Conservation (phyloP, 2,888 invertebrate genomes). For the Pollenia amentaria region DNA sequence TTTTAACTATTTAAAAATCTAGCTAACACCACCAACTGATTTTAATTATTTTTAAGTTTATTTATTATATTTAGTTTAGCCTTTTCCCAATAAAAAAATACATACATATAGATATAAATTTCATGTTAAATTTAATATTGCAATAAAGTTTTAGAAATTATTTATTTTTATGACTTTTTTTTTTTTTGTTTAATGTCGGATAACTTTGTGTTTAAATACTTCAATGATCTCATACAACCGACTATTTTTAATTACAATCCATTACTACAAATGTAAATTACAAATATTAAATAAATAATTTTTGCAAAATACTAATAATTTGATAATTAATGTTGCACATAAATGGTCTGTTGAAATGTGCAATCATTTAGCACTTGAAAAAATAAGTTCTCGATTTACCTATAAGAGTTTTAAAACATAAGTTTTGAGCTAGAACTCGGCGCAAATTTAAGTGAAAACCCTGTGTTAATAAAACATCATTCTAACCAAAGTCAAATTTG, state of each 20-base stretch:
- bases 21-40: background rate
- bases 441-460: too few species aligned
- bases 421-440: too few species aligned
- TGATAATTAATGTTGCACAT: conserved; percentile 6
- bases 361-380: background rate
- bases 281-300: conserved; percentile 41
- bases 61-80: conserved; percentile 5
- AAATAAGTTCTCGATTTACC: too few species aligned
- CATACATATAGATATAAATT: conserved; percentile 12
- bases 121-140: conserved; percentile 13
- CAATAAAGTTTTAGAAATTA: conserved; percentile 15
- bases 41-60: background rate
- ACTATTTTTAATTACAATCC: conserved; percentile 22
- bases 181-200: background rate
- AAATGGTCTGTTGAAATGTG: background rate
- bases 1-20: background rate
- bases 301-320: background rate
- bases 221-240: conserved; percentile 57
- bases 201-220: conserved; percentile 43
- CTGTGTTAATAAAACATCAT: too few species aligned
- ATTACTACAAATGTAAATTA: conserved; percentile 35
- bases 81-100: background rate
- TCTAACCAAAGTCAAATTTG: too few species aligned
- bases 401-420: too few species aligned
- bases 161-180: conserved; percentile 42